A percentile compares a stretch with the other conserved stretches of the same genome.
These are phyloP conservation scores for Coptodon bakossiorum DNA, from an alignment of 2,113 vertebrate genomes.

Conservation along the genomic window DNA sequence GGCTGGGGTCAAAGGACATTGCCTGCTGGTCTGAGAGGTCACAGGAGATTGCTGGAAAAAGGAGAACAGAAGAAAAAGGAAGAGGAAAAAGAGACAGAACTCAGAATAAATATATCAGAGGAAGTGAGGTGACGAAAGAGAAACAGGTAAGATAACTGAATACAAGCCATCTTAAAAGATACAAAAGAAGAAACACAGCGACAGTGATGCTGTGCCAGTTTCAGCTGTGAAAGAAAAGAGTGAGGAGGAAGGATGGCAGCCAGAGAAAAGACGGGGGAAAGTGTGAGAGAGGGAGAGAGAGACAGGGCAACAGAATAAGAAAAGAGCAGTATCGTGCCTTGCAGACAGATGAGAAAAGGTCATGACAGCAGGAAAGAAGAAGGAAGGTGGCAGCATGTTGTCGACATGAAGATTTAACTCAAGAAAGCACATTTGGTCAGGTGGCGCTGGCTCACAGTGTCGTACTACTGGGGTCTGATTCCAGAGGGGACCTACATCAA, in stretches of 20 bases:
- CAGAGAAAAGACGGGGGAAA: not conserved
- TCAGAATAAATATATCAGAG: not conserved
- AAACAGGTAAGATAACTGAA: not conserved
- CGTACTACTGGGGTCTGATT: not conserved
- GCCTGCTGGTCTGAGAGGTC: slow-evolving; percentile 67
- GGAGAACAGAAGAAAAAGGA: slow-evolving; percentile 5
- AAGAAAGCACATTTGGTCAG: not conserved
- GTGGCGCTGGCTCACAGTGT: not conserved
- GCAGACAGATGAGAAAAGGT: slow-evolving; percentile 29
- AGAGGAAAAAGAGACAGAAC: not conserved
- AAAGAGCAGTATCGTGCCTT: slow-evolving; percentile 16
- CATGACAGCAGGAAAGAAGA: slow-evolving; percentile 11
- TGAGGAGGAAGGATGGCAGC: not conserved
- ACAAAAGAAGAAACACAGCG: not conserved
- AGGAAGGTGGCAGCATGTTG: slow-evolving; percentile 6
- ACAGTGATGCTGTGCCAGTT: not conserved
- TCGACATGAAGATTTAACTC: not conserved
- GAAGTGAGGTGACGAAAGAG: not conserved
- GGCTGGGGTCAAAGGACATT: slow-evolving; percentile 66
- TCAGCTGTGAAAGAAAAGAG: not conserved
- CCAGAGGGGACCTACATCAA: not conserved
- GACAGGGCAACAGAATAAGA: not conserved
- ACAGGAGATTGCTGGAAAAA: slow-evolving; percentile 64
- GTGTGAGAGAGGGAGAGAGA: not conserved
- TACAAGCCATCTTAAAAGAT: not conserved